phyloP scores from a whole-genome alignment of 2,113 vertebrate genomes.

The Gallinago undulata region DNA sequence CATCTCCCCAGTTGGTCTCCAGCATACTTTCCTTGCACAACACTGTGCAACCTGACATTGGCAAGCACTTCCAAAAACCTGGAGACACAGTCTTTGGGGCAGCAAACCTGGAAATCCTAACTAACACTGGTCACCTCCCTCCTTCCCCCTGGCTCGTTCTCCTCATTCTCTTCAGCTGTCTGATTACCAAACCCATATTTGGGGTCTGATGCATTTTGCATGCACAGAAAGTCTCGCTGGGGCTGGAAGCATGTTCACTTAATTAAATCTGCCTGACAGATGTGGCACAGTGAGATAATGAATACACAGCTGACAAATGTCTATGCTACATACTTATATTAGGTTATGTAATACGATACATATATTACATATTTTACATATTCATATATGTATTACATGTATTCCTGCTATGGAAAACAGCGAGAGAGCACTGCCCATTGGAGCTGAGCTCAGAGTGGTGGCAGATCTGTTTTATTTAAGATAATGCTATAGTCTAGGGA shows the following conservation, averaged over 20 bases:
- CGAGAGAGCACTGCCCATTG: not conserved
- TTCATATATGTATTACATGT: too few relatives aligned
- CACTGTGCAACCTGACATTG: not conserved
- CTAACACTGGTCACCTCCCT: not conserved
- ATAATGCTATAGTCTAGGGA: not conserved
- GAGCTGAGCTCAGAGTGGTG: not conserved
- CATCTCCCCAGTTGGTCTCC: not conserved
- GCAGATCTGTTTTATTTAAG: not conserved
- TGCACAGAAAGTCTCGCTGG: not conserved
- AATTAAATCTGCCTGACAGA: slow-evolving; percentile 29
- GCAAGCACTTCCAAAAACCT: not conserved
- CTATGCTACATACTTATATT: not conserved
- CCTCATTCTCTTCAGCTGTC: not conserved
- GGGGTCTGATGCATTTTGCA: not conserved
- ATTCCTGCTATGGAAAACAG: not conserved
- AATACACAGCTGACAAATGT: not conserved
- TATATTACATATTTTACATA: too few relatives aligned
- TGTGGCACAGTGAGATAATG: not conserved
- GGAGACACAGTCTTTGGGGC: not conserved
- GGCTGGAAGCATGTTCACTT: not conserved
- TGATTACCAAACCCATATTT: not conserved
- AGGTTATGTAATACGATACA: not conserved
- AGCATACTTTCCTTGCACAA: not conserved
- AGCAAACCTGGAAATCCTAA: not conserved
- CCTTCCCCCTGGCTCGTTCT: not conserved